phyloP scores from a whole-genome alignment of 2,113 vertebrate species.

The Hydropotes inermis region DNA sequence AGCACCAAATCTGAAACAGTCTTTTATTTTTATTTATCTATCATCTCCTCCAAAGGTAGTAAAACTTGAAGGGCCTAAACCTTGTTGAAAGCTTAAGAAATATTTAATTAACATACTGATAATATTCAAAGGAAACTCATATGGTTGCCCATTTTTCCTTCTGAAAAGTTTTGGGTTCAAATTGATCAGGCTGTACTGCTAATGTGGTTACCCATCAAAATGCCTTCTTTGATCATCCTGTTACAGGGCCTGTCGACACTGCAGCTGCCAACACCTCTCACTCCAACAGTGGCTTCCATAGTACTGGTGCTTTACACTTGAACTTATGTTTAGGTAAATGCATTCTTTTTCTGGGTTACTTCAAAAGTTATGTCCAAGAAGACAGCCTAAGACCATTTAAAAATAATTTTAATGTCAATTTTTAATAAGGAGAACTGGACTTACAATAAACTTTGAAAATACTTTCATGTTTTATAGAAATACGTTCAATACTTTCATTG shows the following conservation, averaged over 20 bases:
- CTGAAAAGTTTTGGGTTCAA: background rate
- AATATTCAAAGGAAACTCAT: background rate
- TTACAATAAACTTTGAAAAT: background rate
- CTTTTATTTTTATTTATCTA: background rate
- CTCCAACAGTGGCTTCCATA: background rate
- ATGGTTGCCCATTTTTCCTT: background rate
- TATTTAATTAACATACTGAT: background rate
- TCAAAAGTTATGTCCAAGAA: background rate
- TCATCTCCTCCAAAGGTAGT: slow-evolving; percentile 4
- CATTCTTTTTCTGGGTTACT: background rate
- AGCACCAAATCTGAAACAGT: background rate
- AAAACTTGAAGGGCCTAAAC: slow-evolving; percentile 1
- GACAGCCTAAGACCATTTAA: background rate
- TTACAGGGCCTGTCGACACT: background rate
- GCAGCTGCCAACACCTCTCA: no score
- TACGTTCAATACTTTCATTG: background rate
- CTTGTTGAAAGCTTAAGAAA: slow-evolving; percentile 7
- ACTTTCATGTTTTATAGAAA: background rate
- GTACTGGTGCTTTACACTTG: background rate
- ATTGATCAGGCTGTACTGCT: background rate
- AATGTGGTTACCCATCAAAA: background rate
- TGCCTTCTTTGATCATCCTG: background rate
- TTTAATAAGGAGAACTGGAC: background rate
- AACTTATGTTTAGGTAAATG: background rate
- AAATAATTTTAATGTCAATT: background rate